Evolutionary conservation across 2,797 vertebrate genomes (phyloP).

Genomic region (Clarias pachynema): DNA sequence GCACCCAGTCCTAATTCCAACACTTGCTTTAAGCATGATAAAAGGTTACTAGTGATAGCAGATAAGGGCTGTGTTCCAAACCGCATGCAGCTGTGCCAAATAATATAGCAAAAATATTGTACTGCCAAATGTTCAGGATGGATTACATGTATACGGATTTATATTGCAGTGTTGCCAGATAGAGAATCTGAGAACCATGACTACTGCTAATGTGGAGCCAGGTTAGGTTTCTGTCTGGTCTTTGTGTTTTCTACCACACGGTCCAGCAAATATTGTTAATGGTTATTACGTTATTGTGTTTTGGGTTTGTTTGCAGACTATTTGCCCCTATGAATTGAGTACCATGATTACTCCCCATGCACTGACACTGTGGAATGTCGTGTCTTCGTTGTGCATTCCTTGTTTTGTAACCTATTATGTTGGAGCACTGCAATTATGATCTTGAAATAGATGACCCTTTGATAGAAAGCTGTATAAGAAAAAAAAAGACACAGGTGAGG

Average conservation of each 20-base stretch:
- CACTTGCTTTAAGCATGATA: neutral
- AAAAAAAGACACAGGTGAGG: neutral
- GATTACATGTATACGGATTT: neutral
- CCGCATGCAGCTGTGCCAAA: neutral
- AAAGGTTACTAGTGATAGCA: neutral
- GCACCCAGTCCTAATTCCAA: neutral
- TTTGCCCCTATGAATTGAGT: neutral
- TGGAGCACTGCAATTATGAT: neutral
- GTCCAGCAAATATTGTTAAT: neutral
- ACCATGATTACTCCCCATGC: neutral
- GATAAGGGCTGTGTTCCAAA: neutral
- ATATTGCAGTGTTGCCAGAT: neutral
- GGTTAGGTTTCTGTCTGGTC: neutral
- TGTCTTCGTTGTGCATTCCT: neutral
- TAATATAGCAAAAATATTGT: neutral
- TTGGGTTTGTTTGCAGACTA: neutral
- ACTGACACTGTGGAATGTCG: neutral
- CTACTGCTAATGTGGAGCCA: neutral
- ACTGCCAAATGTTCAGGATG: neutral
- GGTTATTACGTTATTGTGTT: neutral
- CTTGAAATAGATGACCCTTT: neutral
- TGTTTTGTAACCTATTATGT: neutral
- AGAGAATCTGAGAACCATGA: neutral
- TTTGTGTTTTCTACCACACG: neutral
- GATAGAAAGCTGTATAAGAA: neutral